A percentile compares a stretch with the other conserved stretches of the same genome.
Conservation (phyloP, 2,888 invertebrate genomes). For the Phyllotreta cruciferae region DNA sequence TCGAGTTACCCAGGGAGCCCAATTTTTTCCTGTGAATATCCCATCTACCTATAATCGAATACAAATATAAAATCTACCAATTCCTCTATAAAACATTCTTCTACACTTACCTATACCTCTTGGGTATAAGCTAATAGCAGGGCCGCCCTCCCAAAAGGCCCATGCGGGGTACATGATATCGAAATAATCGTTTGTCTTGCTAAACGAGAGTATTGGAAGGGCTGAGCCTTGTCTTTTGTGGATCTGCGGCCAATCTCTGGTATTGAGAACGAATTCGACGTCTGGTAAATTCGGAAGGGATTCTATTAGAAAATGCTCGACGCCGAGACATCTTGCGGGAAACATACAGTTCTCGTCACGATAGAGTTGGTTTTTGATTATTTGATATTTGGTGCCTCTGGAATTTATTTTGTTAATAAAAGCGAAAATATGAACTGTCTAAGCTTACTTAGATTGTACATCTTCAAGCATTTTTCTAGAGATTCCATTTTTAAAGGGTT, state of each 20-base stretch:
- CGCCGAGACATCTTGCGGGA: constrained; percentile 87
- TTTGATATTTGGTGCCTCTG: constrained; percentile 82
- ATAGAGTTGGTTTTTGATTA: constrained; percentile 80
- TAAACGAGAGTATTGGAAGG: constrained; percentile 94
- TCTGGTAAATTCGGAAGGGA: constrained; percentile 76
- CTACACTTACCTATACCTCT: constrained; percentile 77
- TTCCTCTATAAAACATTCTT: constrained; percentile 47
- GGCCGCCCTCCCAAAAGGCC: constrained; percentile 99
- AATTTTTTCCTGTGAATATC: constrained; percentile 72
- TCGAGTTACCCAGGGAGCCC: constrained; percentile 68
- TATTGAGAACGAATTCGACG: constrained; percentile 87
- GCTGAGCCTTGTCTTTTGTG: constrained; percentile 67
- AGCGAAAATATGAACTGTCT: constrained; percentile 7
- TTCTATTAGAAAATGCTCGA: constrained; percentile 85
- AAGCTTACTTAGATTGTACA: constrained; percentile 60
- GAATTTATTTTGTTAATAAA: constrained; percentile 34
- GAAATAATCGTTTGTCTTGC: constrained; percentile 83
- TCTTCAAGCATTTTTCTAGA: constrained; percentile 68
- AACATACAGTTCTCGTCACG: constrained; percentile 88
- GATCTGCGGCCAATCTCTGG: constrained; percentile 92
- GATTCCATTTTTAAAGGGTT: constrained; percentile 75
- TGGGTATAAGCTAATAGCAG: constrained; percentile 92
- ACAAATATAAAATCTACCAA: too few relatives aligned
- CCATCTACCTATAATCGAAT: constrained; percentile 80
- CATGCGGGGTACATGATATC: constrained; percentile 97